phyloP scores from a whole-genome alignment of 2,113 vertebrate genomes.

The Montifringilla adamsi region DNA sequence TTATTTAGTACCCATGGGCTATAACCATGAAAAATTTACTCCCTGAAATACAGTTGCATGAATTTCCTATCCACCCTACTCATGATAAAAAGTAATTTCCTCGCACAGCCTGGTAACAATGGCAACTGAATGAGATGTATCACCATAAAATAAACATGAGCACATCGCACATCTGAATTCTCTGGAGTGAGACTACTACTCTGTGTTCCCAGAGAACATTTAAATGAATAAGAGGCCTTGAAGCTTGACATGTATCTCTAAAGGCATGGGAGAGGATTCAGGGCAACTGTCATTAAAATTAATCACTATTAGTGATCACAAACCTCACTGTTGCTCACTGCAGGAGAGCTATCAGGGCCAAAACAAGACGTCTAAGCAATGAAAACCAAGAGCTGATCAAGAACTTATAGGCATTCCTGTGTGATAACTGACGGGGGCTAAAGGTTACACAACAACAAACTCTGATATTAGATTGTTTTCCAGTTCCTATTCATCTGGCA shows the following conservation, averaged over 20 bases:
- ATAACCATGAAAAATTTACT: slow-evolving; percentile 67
- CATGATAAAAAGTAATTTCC: slow-evolving; percentile 52
- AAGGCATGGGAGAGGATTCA: not conserved
- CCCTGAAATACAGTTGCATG: slow-evolving; percentile 49
- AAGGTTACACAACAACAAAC: not conserved
- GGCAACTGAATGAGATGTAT: slow-evolving; percentile 5
- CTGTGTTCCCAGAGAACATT: not conserved
- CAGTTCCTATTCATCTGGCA: not conserved
- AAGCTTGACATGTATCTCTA: not conserved
- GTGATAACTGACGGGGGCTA: not conserved
- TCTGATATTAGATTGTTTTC: not conserved
- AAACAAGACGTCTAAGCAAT: not conserved
- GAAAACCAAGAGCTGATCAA: not conserved
- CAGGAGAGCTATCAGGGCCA: not conserved
- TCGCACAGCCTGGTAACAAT: slow-evolving; percentile 20
- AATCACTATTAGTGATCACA: not conserved
- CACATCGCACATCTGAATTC: not conserved
- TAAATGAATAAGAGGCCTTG: not conserved
- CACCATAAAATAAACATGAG: slow-evolving; percentile 43
- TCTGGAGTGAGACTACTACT: not conserved
- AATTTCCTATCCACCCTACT: slow-evolving; percentile 37
- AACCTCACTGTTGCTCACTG: not conserved
- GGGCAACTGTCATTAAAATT: not conserved
- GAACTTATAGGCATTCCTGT: not conserved
- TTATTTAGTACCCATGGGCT: slow-evolving; percentile 62